Conservation (phyloP, 2,797 vertebrate species). For the Sebastes vulpes region DNA sequence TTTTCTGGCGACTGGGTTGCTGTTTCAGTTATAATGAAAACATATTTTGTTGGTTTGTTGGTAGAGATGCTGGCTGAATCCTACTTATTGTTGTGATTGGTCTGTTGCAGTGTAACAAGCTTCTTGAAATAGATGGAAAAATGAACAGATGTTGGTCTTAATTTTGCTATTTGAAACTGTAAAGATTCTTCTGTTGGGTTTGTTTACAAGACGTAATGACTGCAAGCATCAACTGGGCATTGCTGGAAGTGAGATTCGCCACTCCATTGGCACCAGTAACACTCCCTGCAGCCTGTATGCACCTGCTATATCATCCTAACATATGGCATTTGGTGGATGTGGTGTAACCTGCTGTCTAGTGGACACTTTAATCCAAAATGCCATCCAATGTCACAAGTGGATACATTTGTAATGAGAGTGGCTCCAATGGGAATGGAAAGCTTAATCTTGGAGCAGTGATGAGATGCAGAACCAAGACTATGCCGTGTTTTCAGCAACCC, state of each 20-base stretch:
- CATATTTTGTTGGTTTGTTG: neutral
- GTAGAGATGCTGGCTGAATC: neutral
- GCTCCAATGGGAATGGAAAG: neutral
- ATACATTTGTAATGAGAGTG: neutral
- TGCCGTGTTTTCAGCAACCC: neutral
- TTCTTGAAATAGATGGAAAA: neutral
- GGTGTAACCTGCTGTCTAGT: conserved; percentile 8
- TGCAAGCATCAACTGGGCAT: neutral
- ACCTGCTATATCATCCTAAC: conserved; percentile 29
- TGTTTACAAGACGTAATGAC: neutral
- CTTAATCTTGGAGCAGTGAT: neutral
- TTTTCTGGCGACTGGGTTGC: neutral
- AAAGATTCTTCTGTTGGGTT: neutral
- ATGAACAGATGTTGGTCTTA: neutral
- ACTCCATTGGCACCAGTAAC: neutral
- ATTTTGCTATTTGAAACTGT: neutral
- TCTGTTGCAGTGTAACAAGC: neutral
- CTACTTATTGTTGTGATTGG: neutral
- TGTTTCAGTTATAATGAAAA: neutral
- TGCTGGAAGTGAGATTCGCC: neutral
- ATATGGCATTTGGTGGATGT: conserved; percentile 33
- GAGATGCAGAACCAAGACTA: neutral
- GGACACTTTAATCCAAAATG: neutral
- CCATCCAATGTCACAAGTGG: neutral
- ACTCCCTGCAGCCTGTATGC: conserved; percentile 3